Evolutionary conservation across 2,888 invertebrate species (phyloP), one percentile per base, ranked within the genome.

Genomic region (Agonopterix alstromeriana): DNA sequence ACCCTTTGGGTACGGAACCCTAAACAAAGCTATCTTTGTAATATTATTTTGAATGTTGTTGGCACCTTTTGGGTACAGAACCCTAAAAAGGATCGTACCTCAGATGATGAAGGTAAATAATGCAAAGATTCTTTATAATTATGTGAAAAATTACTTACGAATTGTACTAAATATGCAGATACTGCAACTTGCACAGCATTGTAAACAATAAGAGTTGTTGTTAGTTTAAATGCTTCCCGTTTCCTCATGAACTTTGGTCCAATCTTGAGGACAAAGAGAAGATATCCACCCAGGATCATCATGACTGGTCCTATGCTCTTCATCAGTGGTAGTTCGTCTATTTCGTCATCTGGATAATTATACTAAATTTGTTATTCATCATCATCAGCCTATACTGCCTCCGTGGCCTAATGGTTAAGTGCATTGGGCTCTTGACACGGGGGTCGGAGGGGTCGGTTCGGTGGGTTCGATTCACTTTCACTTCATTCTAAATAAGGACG

Each of bases 121-220:
- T 17, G 0, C 4, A 17, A 17, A 17, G 17, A 3, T 17, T 17
- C 17, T 27, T 27, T 27, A 5, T 5, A 27, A 27, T 27, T 27
- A 3, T 27, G 7, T 5, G 1, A 27, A 5, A 38, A 11, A 7
- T 27, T 45, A 73, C 90, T 90, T 80, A 96, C 97, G 92, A 94
- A 95, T 68, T 93, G 92, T 51, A 97, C 93, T 92, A 97, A 94
- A 69, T 93, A 94, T 3, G 92, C 82, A 54, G 97, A 97, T 67
- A 95, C 91, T 40, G 93, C 74, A n/a, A 98, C 97, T 92, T 98
- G 98, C 50, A 93, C 90, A 17, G 94, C 94, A 73, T 98, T 98
- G 76, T 98, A 98, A 0, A 92, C 71, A 47, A 97, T 84, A 53
- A 98, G 90, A 0, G 94, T 78, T 52, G 90, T 90, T 58, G 93